Conservation (phyloP, 92 coral and sea anemone genomes). For the Zoanthus sociatus region DNA sequence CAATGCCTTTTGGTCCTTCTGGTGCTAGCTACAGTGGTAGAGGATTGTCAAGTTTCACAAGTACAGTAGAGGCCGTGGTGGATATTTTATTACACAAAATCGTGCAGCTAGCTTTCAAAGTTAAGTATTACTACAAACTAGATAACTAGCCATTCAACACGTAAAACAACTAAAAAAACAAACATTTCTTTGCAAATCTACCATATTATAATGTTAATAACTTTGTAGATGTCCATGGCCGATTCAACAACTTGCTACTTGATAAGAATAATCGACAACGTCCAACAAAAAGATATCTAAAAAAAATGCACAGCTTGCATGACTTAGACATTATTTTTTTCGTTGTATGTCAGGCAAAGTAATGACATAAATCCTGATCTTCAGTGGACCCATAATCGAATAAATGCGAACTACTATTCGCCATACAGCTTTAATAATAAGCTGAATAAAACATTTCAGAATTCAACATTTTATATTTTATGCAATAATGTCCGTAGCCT, state of each 20-base stretch:
- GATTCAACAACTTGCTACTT: background rate
- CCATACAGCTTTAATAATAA: no score
- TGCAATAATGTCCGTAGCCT: no score
- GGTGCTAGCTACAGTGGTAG: background rate
- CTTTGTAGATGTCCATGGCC: background rate
- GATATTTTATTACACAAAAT: background rate
- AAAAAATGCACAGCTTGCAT: conserved; percentile 3
- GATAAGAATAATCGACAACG: background rate
- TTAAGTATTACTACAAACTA: background rate
- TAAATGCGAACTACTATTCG: no score
- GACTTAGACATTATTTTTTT: conserved; percentile 3
- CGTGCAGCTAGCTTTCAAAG: conserved; percentile 5
- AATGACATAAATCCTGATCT: conserved; percentile 18
- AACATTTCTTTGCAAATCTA: background rate
- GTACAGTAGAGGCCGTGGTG: background rate
- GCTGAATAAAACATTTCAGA: no score
- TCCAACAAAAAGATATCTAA: background rate
- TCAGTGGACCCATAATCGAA: background rate
- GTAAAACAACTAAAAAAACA: conserved; percentile 1
- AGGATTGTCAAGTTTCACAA: no score
- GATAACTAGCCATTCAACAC: background rate
- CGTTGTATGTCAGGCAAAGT: conserved; percentile 11
- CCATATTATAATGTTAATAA: conserved; percentile 9
- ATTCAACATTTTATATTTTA: no score
- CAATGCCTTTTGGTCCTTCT: background rate